Evolutionary conservation across 2,888 invertebrate species (phyloP), one percentile per base, ranked within the genome.

Genomic region (Crioceris asparagi): DNA sequence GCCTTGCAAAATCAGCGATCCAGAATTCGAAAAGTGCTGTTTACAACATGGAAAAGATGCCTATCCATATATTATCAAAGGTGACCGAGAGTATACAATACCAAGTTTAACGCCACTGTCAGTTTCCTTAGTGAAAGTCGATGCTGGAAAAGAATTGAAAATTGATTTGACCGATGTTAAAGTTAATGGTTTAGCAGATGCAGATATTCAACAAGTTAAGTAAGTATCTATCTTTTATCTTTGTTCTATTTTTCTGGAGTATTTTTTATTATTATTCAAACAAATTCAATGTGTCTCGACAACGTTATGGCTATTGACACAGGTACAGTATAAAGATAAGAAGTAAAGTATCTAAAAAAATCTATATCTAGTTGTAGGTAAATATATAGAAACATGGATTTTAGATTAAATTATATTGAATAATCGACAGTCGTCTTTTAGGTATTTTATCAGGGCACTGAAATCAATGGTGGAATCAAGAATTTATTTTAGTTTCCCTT

Each of bases 41-140:
- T 32, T 47, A 4, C 39, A 51, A 21, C 41, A 52, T 36, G 55
- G 50, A 1, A 45, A 36, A 15, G 47, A 44, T 4, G 53, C 53
- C 1, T 15, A 57, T n/a, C 51, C 54, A 3, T 21, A 17, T n/a
- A 32, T 56, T 18, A 12, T 56, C 12, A 51, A 57, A 43, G 58
- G 60, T 17, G 59, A 61, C 36, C 51, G 46, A 18, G 40, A 45
- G 29, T 51, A 51, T 29, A 51, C 54, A 34, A 46, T 60, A 17
- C 58, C 61, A n/a, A 49, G 42, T 14, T 33, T 61, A 41, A 12
- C 38, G 1, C 61, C 61, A 1, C 35, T 61, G 11, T 35, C 54
- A 15, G 36, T 58, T 12, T 49, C 52, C 3, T 32, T 41, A 35
- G 43, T 57, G 16, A 40, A 44, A 4, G 46, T 53, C 3, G 41